Base-by-base conservation (phyloP, 2,797 vertebrate genomes). In the Chaenodraco wilsoni region DNA sequence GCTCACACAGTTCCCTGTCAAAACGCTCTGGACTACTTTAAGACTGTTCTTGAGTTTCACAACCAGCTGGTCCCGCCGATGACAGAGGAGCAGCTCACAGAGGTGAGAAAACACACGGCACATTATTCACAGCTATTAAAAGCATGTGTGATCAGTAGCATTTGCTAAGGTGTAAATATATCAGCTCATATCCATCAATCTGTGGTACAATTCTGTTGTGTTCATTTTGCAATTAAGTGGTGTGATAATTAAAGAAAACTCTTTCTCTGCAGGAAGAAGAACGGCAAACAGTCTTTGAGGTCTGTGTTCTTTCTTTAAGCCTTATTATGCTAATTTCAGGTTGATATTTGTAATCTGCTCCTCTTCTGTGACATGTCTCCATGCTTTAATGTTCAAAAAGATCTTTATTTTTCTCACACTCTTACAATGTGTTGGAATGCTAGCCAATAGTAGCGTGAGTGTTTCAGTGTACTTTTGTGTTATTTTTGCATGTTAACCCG, bases 1-100 rank as follows among this genome's bases (percentile, higher is more conserved):
- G 64, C 16, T 85, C 64, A 19, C 72, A 31, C 94, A 99, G 98
- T 95, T 88, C 98, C 98, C 82, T 98, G 97, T 93, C 98, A 99
- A 94, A 97, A 96, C 19, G 97, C 96, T 82, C 91, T 99, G 23
- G 97, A 99, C 93, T 99, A 97, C 91, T 95, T 99, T 92, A 99
- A 97, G 95, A 96, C 94, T 0, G 95, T 99, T 60, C 95, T 99
- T 50, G 97, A 97, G 82, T 96, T 98, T 88, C 96, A 99, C 92
- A 98, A 98, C 93, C 98, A 99, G 87, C 95, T 98, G 49, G 80
- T 95, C 84, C 93, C 95, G 72, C 96, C 96, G 0, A 93, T 96
- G 83, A 91, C 95, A 5, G 83, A 96, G 61, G 98, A 99, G 82
- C 96, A 96, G 88, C 95, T 97, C 9, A 94, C 96, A 0, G 98